A percentile compares a stretch with the other conserved stretches of the same genome.
Conservation (phyloP, 2,113 vertebrate genomes). For the Osmerus mordax region DNA sequence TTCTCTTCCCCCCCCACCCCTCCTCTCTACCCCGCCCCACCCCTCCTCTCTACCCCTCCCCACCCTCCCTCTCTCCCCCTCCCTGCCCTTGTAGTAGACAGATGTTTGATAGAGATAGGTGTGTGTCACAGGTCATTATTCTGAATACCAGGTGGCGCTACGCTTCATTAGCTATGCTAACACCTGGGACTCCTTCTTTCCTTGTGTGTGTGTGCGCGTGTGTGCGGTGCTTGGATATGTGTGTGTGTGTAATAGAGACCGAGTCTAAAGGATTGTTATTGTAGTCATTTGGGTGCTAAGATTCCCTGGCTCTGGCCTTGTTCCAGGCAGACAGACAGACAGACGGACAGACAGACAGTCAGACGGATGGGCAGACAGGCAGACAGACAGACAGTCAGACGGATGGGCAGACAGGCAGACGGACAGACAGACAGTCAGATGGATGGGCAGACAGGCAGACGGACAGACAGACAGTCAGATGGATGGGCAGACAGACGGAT, state of each 20-base stretch:
- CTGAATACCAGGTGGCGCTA: constrained; percentile 69
- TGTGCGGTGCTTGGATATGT: constrained; percentile 6
- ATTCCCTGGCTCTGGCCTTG: neutral
- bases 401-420: constrained; percentile 21
- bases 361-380: neutral
- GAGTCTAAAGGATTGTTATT: constrained; percentile 5
- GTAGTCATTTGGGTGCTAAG: neutral
- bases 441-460: neutral
- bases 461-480: neutral
- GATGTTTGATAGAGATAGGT: constrained; percentile 70
- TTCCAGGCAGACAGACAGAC: neutral
- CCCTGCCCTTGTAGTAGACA: constrained; percentile 68
- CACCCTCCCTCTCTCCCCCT: constrained; percentile 21
- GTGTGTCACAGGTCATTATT: constrained; percentile 77
- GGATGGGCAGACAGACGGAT: neutral
- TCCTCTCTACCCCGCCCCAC: neutral
- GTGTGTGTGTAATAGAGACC: constrained; percentile 10
- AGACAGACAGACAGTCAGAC: constrained; percentile 25
- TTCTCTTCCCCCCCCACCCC: constrained; percentile 21
- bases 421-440: constrained; percentile 27
- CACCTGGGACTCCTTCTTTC: constrained; percentile 72
- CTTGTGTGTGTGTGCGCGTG: constrained; percentile 31
- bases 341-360: neutral
- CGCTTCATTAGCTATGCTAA: constrained; percentile 74
- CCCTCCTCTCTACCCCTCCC: constrained; percentile 2